Evolutionary conservation across 1,140 invertebrate species (phyloP).

Genomic region (Drosophila elegans): DNA sequence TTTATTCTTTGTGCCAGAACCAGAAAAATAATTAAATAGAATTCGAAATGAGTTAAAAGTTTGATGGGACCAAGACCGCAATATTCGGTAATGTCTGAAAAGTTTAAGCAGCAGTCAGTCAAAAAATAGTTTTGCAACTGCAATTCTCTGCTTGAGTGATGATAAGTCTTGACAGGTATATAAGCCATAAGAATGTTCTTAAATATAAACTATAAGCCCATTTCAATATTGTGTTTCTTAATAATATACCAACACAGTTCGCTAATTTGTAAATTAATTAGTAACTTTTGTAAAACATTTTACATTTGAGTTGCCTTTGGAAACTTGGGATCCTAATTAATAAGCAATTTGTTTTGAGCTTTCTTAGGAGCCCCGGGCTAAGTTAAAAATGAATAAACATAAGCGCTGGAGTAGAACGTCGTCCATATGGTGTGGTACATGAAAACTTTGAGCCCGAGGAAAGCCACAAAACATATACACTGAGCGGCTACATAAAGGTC

Average conservation of each 20-base stretch:
- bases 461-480: slow-evolving; percentile 44
- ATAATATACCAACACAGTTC: no score
- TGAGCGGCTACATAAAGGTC: slow-evolving; percentile 19
- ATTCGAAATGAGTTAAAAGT: slow-evolving; percentile 19
- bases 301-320: background rate
- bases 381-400: slow-evolving; percentile 6
- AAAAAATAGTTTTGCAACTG: background rate
- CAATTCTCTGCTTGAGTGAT: no score
- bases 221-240: no score
- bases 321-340: slow-evolving; percentile 33
- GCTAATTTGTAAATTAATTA: background rate
- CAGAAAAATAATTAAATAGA: slow-evolving; percentile 44
- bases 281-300: background rate
- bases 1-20: slow-evolving; percentile 33
- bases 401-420: background rate
- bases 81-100: background rate
- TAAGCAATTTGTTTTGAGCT: slow-evolving; percentile 32
- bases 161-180: no score
- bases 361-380: background rate
- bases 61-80: slow-evolving; percentile 9
- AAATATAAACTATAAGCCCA: background rate
- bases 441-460: slow-evolving; percentile 41
- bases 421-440: slow-evolving; percentile 7
- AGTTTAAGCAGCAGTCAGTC: background rate
- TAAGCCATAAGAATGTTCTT: no score